These are phyloP conservation scores for Cherax destructor DNA, from an alignment of 1,140 invertebrate genomes.

Conservation along the genomic window DNA sequence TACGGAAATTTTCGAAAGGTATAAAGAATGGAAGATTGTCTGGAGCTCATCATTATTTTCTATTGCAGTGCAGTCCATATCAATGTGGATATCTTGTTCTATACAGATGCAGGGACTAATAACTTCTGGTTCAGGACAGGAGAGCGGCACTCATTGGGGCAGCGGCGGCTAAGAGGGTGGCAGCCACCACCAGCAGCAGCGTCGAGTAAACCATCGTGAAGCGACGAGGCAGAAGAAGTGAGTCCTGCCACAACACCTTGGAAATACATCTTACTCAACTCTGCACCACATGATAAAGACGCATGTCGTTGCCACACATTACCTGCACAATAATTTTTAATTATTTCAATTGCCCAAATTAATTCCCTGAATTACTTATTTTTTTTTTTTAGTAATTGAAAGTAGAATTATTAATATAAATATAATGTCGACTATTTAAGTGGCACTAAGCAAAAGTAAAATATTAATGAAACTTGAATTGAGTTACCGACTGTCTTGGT, in stretches of 20 bases:
- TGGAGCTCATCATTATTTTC: not conserved
- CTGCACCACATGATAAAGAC: not conserved
- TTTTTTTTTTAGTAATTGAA: not conserved
- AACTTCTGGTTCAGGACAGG: constrained; percentile 20
- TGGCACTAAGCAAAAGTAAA: too few species aligned
- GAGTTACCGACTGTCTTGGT: too few species aligned
- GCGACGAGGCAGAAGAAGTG: not conserved
- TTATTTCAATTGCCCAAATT: not conserved
- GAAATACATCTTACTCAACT: not conserved
- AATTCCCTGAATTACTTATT: not conserved
- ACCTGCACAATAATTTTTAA: not conserved
- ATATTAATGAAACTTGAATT: too few species aligned
- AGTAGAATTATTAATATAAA: too few species aligned
- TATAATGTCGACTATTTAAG: too few species aligned
- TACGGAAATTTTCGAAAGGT: not conserved
- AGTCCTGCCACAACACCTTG: not conserved
- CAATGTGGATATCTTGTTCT: not conserved
- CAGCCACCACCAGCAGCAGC: not conserved
- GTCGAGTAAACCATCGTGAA: not conserved
- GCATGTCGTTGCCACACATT: not conserved
- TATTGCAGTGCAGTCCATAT: constrained; percentile 33
- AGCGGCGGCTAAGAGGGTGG: not conserved
- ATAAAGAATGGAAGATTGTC: constrained; percentile 6
- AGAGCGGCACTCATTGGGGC: not conserved
- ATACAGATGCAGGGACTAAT: constrained; percentile 18